Base-by-base conservation (phyloP, 2,113 vertebrate genomes). In the Heteronetta atricapilla region DNA sequence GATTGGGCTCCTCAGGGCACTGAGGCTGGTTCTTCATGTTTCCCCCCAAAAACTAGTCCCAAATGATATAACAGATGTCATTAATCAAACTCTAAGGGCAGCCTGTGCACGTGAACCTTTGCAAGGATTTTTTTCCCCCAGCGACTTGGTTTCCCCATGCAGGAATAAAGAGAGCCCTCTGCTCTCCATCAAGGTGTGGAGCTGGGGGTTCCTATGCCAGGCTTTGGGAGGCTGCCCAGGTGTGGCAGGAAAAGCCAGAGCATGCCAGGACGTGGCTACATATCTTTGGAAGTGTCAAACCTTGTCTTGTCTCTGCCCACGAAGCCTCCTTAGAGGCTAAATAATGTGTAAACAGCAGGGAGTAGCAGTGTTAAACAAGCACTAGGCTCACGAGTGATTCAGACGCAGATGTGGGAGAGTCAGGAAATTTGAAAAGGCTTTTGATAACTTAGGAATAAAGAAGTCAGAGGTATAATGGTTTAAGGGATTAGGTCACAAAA, bases 401-500 rank as follows among this genome's bases (percentile, higher is more conserved):
- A 95, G 88, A 53, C 18, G 38, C 83, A 78, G 86, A 64, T 2
- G 13, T 68, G 92, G 90, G 92, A 93, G 88, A 88, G 92, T 89
- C 88, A 81, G 56, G 77, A 68, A 64, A n/a, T n/a, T n/a, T 28
- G 40, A 86, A 88, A 13, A 5, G 2, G 4, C 58, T 88, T 75
- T 70, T 4, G 56, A 53, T 67, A 80, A 55, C 73, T 86, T 77
- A n/a, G 52, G 93, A 78, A 88, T 86, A 46, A 81, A 33, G 60
- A 44, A 95, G 56, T 83, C 88, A 92, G 88, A 94, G 56, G 44
- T 62, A 60, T 72, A 81, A 94, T 72, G 31, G 80, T 29, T 88
- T 55, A 93, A 86, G 86, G 66, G 90, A 95, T 96, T 95, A 94
- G 52, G 88, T 64, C 52, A 63, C 58, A 25, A 88, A 86, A 64